Percentiles rank a stretch among this genome's conserved stretches.
Conservation (phyloP, 2,113 vertebrate genomes). For the Donacobius atricapilla region DNA sequence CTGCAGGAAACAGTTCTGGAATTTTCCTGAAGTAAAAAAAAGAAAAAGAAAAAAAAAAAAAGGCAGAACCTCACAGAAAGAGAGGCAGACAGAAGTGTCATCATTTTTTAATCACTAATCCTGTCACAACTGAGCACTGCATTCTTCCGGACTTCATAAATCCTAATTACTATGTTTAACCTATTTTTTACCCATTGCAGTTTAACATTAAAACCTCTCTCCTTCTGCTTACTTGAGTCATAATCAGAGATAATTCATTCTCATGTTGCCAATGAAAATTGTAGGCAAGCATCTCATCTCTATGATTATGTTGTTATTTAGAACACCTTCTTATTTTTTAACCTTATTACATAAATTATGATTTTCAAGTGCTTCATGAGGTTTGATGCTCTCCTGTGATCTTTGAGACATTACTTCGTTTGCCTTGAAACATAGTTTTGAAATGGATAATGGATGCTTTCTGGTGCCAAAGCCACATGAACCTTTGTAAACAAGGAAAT, state of each 20-base stretch:
- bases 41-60: accelerated
- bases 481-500: not conserved
- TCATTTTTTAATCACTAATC: not conserved
- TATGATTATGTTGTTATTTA: not conserved
- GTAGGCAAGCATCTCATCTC: not conserved
- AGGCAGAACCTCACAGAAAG: not conserved
- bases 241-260: not conserved
- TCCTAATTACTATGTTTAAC: not conserved
- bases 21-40: not conserved
- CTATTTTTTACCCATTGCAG: not conserved
- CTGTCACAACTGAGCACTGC: not conserved
- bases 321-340: not conserved
- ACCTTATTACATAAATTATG: not conserved
- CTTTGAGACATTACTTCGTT: not conserved
- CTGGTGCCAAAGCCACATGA: not conserved
- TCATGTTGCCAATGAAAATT: not conserved
- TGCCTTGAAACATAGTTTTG: not conserved
- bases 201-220: not conserved
- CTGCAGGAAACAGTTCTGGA: not conserved
- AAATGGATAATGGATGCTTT: not conserved
- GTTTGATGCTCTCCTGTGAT: not conserved
- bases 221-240: not conserved
- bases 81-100: not conserved
- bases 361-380: not conserved
- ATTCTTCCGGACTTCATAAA: not conserved